phyloP scores from a whole-genome alignment of 1,140 invertebrate species.

The Pseudomyrmex concolor region DNA sequence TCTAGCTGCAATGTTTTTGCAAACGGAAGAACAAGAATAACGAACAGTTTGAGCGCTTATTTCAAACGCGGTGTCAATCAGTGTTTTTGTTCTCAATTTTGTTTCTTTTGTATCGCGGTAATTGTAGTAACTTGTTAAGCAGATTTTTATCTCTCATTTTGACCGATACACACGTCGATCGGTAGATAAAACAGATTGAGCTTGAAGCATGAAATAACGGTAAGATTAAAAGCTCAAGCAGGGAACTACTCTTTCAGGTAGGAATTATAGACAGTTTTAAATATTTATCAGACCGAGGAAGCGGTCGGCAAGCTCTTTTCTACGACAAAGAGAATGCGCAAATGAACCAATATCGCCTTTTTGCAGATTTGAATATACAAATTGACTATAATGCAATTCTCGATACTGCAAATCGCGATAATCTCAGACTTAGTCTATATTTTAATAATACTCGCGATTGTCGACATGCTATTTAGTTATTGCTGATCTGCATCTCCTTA shows the following conservation, averaged over 20 bases:
- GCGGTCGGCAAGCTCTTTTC: constrained; percentile 24
- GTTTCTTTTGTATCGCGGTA: background rate
- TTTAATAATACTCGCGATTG: background rate
- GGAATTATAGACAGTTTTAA: constrained; percentile 68
- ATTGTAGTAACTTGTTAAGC: background rate
- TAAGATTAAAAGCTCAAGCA: constrained; percentile 30
- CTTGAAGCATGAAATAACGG: constrained; percentile 33
- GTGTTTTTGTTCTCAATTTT: background rate
- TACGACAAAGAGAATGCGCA: constrained; percentile 61
- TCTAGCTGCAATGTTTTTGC: no score
- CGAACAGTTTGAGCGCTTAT: no score
- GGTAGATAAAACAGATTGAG: constrained; percentile 34
- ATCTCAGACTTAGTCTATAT: constrained; percentile 8
- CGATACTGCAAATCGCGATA: constrained; percentile 16
- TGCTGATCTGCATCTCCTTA: no score
- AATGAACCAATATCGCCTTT: constrained; percentile 49
- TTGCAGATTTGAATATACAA: constrained; percentile 42
- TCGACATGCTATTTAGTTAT: no score
- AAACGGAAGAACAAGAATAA: no score
- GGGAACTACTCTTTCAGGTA: background rate
- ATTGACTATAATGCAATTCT: constrained; percentile 29
- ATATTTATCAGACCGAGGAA: constrained; percentile 65
- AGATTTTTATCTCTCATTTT: constrained; percentile 42
- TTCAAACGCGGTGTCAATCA: no score
- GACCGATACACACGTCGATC: constrained; percentile 4